These are phyloP conservation scores for Ctenosaura bakeri DNA, from an alignment of 2,797 vertebrate species.

Conservation along the genomic window DNA sequence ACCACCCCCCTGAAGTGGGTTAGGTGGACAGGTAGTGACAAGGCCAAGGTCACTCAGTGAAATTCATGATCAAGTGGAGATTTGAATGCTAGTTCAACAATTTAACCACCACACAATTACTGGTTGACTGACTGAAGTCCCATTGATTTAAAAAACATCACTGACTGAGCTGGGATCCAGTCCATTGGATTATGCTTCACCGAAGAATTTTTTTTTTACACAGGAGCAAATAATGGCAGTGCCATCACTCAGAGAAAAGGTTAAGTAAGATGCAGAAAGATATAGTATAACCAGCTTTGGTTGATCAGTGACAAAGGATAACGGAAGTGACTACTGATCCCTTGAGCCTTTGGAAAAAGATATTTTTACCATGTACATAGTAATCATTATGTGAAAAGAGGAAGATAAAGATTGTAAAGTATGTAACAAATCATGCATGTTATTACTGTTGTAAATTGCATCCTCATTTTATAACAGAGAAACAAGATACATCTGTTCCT, in stretches of 20 bases:
- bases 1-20: not conserved
- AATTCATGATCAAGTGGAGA: not conserved
- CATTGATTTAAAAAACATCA: not conserved
- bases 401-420: conserved; percentile 9
- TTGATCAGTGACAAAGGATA: not conserved
- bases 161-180: not conserved
- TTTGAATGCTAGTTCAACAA: not conserved
- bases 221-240: not conserved
- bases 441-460: not conserved
- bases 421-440: not conserved
- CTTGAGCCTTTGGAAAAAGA: not conserved
- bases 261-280: not conserved
- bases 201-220: conserved; percentile 5
- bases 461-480: conserved; percentile 7
- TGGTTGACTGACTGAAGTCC: not conserved
- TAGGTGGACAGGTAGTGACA: not conserved
- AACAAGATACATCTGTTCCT: not conserved
- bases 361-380: not conserved
- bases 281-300: not conserved
- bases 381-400: not conserved
- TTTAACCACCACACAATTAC: not conserved
- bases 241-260: not conserved
- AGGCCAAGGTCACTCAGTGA: not conserved
- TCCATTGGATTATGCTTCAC: not conserved
- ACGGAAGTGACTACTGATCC: not conserved